Base-by-base conservation (phyloP, 1,140 invertebrate genomes). In the Oedothorax gibbosus region DNA sequence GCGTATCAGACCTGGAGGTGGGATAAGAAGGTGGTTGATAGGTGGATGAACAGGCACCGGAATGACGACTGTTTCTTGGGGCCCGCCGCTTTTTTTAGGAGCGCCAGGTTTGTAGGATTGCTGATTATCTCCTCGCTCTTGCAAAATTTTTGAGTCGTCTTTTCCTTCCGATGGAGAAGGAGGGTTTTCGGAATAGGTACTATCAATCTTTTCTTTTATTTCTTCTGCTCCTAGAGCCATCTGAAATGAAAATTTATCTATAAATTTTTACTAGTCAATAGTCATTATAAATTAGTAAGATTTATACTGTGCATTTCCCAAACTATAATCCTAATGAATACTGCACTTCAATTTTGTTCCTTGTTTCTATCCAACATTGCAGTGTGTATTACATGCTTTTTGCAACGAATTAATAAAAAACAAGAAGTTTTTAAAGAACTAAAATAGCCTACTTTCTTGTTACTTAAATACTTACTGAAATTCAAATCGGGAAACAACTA, bases 221-320 rank as follows among this genome's bases (percentile, higher is more conserved):
- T 85, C 83, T 68, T 85, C 83, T 20, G 64, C 75, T n/a, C 72
- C 83, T 18, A 85, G 20, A 12, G 71, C 65, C 35, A 85, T 57
- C 83, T 85, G 65, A 20, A 85, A 77, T 20, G 49, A 49, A 72
- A 51, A 72, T 72, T 60, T 14, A 3, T 4, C 12, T 11, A 60
- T 60, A 60, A 60, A 5, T 35, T 35, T 35, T 35, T 35, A 35
- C 35, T 35, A 35, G 35, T 35, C 35, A 35, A 35, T 35, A 5
- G 35, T 35, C 35, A 35, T 35, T 5, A 35, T 35, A 35, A 35
- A 35, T 35, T 35, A 2, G 35, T 35, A 35, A 35, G 35, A 35
- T 35, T 35, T 35, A 35, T 35, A 35, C 35, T 35, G 35, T 35
- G 35, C 35, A 35, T 35, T 35, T 5, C 35, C 2, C 35, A 1